Evolutionary conservation across 2,888 invertebrate genomes (phyloP).

Genomic region (Anarsia innoxiella): DNA sequence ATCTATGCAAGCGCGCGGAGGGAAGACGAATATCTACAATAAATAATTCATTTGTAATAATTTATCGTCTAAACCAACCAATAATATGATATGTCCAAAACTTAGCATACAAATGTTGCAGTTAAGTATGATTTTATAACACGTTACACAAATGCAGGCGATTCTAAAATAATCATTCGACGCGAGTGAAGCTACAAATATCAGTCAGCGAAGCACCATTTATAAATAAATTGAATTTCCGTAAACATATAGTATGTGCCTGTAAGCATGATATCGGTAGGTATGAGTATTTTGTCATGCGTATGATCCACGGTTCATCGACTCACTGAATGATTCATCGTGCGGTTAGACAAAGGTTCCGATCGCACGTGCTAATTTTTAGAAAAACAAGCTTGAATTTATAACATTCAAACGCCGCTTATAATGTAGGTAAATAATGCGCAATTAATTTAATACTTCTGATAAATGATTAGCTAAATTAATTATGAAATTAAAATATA

Average conservation of each 20-base stretch:
- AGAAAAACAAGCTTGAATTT: slow-evolving; percentile 12
- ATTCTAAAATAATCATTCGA: neutral
- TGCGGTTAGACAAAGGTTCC: slow-evolving; percentile 17
- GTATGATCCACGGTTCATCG: slow-evolving; percentile 33
- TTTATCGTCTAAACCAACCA: no score
- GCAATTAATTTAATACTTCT: neutral
- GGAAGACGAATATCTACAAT: no score
- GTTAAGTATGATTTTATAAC: no score
- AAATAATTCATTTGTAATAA: no score
- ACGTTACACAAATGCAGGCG: no score
- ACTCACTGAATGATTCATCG: slow-evolving; percentile 21
- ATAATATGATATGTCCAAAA: no score
- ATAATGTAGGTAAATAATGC: slow-evolving; percentile 3
- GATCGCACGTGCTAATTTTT: slow-evolving; percentile 14
- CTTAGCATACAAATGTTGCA: no score
- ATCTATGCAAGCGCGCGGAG: no score
- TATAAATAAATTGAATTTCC: slow-evolving; percentile 5
- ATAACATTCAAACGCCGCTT: neutral
- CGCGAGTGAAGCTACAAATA: neutral
- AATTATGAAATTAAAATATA: no score
- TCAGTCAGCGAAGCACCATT: neutral
- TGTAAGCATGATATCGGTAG: slow-evolving; percentile 7
- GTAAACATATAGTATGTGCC: slow-evolving; percentile 5
- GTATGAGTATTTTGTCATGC: slow-evolving; percentile 19
- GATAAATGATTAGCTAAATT: neutral